Conservation (phyloP, 2,888 invertebrate genomes). For the Lasioglossum villosulum region DNA sequence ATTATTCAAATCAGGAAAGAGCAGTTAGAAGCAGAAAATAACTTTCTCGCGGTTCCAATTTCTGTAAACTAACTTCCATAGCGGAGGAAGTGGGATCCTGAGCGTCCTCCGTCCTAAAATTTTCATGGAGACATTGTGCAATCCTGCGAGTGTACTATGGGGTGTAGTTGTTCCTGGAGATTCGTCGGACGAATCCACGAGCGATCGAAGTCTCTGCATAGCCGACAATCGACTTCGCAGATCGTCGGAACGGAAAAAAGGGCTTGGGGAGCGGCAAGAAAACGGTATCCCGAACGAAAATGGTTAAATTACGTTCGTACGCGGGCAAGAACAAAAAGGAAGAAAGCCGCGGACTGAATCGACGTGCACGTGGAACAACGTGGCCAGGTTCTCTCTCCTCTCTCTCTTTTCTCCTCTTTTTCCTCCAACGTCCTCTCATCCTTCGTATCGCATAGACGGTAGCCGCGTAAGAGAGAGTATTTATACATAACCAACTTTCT, state of each 20-base stretch:
- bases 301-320: constrained; percentile 46
- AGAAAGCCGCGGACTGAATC: constrained; percentile 33
- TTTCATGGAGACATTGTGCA: neutral
- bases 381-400: neutral
- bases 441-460: constrained; percentile 39
- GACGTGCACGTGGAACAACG: constrained; percentile 28
- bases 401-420: neutral
- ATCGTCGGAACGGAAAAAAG: neutral
- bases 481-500: constrained; percentile 78
- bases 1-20: neutral
- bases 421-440: constrained; percentile 11
- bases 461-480: constrained; percentile 69
- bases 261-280: constrained; percentile 16
- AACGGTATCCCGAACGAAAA: constrained; percentile 29
- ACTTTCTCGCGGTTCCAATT: neutral
- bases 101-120: neutral
- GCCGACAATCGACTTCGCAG: constrained; percentile 24
- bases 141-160: neutral
- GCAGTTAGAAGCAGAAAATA: neutral
- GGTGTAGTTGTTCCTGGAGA: neutral
- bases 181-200: neutral
- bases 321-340: neutral
- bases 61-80: neutral
- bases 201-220: neutral
- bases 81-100: neutral